phyloP scores from a whole-genome alignment of 2,888 invertebrate species.

The Agonopterix subpropinquella region DNA sequence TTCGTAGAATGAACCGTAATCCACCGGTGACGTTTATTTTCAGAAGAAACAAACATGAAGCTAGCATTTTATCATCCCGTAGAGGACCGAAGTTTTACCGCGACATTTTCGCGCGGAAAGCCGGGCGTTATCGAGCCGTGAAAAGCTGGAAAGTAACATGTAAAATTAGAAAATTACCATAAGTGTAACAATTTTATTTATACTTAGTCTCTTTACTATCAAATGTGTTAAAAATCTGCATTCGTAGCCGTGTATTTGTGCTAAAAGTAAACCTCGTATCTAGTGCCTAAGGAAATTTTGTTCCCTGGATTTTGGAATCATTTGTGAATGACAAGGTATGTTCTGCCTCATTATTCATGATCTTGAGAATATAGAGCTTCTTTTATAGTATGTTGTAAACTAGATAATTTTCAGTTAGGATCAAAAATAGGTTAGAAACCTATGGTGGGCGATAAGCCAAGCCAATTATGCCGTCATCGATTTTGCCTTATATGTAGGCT shows the following conservation, averaged over 20 bases:
- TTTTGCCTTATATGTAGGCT: constrained; percentile 28
- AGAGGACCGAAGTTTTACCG: constrained; percentile 62
- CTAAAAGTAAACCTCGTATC: constrained; percentile 32
- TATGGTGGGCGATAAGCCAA: constrained; percentile 66
- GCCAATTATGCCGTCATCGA: constrained; percentile 55
- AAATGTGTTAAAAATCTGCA: constrained; percentile 30
- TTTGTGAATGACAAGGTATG: constrained; percentile 73
- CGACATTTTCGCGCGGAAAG: constrained; percentile 77
- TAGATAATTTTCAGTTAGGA: constrained; percentile 26
- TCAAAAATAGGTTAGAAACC: constrained; percentile 68
- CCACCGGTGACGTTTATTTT: constrained; percentile 48
- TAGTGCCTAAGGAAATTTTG: constrained; percentile 47
- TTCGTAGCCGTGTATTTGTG: constrained; percentile 33
- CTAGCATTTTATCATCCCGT: constrained; percentile 44
- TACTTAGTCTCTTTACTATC: constrained; percentile 32
- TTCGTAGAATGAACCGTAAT: constrained; percentile 32
- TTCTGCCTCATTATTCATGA: constrained; percentile 25
- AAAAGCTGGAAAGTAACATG: constrained; percentile 61
- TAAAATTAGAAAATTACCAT: constrained; percentile 32
- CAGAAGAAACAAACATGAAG: constrained; percentile 73
- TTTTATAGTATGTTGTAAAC: constrained; percentile 14
- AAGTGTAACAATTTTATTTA: constrained; percentile 31
- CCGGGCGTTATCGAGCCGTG: constrained; percentile 74
- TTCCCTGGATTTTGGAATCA: constrained; percentile 48
- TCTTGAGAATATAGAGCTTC: constrained; percentile 26